These are phyloP conservation scores for Monodelphis domestica DNA, from an alignment of 2,797 vertebrate species.

Conservation along the genomic window DNA sequence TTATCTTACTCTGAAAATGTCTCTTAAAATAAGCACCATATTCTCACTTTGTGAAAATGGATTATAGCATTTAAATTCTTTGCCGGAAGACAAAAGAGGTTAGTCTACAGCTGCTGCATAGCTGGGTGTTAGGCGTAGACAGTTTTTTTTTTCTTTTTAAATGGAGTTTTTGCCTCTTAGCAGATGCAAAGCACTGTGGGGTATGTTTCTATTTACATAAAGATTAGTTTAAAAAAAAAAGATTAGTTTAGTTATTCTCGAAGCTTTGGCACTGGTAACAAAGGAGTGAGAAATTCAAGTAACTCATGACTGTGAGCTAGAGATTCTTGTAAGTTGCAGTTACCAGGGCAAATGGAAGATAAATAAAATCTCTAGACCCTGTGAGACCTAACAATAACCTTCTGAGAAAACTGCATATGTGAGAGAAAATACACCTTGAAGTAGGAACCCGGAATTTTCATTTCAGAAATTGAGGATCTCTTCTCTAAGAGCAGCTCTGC, in stretches of 20 bases:
- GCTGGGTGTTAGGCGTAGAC: slow-evolving; percentile 21
- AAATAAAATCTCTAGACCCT: slow-evolving; percentile 50
- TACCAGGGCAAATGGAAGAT: slow-evolving; percentile 57
- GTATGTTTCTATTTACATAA: slow-evolving; percentile 67
- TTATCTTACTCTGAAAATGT: slow-evolving; percentile 17
- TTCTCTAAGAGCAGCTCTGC: neutral
- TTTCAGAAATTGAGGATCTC: slow-evolving; percentile 8
- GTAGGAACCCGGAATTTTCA: neutral
- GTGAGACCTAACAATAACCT: slow-evolving; percentile 57
- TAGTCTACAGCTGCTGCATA: slow-evolving; percentile 33
- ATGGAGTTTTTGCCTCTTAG: neutral
- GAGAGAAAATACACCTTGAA: neutral
- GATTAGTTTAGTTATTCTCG: slow-evolving; percentile 62
- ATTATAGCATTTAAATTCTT: slow-evolving; percentile 56
- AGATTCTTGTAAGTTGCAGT: slow-evolving; percentile 52
- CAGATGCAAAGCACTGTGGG: slow-evolving; percentile 54
- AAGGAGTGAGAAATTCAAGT: slow-evolving; percentile 64
- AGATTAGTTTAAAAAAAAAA: slow-evolving; percentile 57
- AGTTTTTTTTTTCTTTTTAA: slow-evolving; percentile 50
- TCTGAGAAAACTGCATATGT: neutral
- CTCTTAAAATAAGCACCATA: neutral
- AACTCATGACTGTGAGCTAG: slow-evolving; percentile 48
- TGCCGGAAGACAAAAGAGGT: slow-evolving; percentile 54
- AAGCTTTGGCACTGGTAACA: slow-evolving; percentile 58
- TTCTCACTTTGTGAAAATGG: slow-evolving; percentile 32